Base-by-base conservation (phyloP, 2,888 invertebrate species). In the Dicyrtomina minuta region DNA sequence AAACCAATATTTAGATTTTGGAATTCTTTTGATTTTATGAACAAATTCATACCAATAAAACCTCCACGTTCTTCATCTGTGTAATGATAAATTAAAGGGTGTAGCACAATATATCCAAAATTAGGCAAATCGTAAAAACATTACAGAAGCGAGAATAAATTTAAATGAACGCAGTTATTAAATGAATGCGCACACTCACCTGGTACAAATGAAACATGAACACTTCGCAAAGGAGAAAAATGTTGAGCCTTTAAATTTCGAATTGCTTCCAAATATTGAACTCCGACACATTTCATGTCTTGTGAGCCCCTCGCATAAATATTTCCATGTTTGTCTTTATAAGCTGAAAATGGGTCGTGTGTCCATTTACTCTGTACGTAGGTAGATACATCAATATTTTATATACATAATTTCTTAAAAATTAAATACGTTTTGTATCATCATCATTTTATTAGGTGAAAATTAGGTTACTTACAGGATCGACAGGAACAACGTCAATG, bases 21-120 rank as follows among this genome's bases (percentile, higher is more conserved):
- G 80, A 94, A 95, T 58, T 89, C 88, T n/a, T 87, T 83, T 0
- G 88, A 88, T 51, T 86, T 80, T 0, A 92, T 87, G 82, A 93
- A 94, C 70, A 85, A 84, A 74, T 85, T 83, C 93, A 95, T 93
- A 17, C 95, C 94, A 68, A 88, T 86, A 2, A 85, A 83, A 0
- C 93, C 93, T 8, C 93, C 93, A 78, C 91, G 89, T 84, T 95
- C 95, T 82, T 95, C 95, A 84, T 95, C 94, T 92, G 80, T 55
- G 80, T 79, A 74, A 44, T n/a, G n/a, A 51, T n/a, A n/a, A 22
- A 51, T n/a, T 22, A 49, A 27, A n/a, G n/a, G n/a, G n/a, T n/a
- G n/a, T n/a, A n/a, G n/a, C n/a, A n/a, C n/a, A n/a, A n/a, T n/a
- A n/a, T n/a, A n/a, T n/a, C n/a, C n/a, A n/a, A n/a, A n/a, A n/a